Percentiles rank a stretch among this genome's conserved stretches.
Conservation (phyloP, 64 coral and sea anemone genomes). For the Orbicella faveolata region DNA sequence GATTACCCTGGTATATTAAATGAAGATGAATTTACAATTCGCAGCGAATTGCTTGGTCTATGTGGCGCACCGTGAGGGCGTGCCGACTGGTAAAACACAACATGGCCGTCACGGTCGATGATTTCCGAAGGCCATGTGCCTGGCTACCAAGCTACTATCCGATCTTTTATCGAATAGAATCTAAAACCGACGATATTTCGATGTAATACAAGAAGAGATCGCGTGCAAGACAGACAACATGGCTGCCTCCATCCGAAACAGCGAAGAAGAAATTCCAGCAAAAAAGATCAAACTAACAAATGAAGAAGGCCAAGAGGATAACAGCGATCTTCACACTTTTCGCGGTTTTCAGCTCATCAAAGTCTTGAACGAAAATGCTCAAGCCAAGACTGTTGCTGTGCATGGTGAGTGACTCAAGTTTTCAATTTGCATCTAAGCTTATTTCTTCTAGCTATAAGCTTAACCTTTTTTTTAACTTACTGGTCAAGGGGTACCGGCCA, state of each 20-base stretch:
- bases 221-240: neutral
- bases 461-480: too few species aligned
- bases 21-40: conserved; percentile 3
- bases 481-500: too few species aligned
- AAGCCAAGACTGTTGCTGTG: conserved; percentile 59
- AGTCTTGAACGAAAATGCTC: conserved; percentile 73
- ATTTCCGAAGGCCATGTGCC: neutral
- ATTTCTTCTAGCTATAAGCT: too few species aligned
- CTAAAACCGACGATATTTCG: neutral
- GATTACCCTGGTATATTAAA: conserved; percentile 4
- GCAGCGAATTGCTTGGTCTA: conserved; percentile 14
- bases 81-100: conserved; percentile 33
- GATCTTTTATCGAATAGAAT: neutral
- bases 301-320: neutral
- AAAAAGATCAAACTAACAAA: conserved; percentile 53
- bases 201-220: neutral
- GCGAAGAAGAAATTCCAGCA: conserved; percentile 16
- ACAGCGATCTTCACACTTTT: conserved; percentile 40
- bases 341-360: conserved; percentile 65
- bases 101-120: conserved; percentile 21
- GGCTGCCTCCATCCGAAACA: conserved; percentile 19
- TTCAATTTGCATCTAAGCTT: too few species aligned
- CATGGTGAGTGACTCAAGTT: conserved; percentile 64
- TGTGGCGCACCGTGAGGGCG: conserved; percentile 29
- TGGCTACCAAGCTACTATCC: conserved; percentile 6